Percentiles rank a stretch among this genome's conserved stretches.
These are phyloP conservation scores for Chrysolina oricalcia DNA, from an alignment of 2,888 invertebrate genomes.

Conservation along the genomic window DNA sequence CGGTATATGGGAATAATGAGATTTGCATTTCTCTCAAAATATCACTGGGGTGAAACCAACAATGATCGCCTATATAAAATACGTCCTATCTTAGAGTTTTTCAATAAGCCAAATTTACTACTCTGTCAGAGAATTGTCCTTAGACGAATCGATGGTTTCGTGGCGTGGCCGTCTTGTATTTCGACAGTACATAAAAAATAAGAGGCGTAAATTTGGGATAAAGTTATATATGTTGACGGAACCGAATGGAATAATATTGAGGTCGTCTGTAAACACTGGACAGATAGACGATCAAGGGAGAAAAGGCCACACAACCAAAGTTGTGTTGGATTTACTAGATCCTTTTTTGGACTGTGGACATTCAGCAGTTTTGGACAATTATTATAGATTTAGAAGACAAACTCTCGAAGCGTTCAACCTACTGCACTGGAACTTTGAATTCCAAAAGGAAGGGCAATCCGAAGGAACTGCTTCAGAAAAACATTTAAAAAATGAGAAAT, in stretches of 20 bases:
- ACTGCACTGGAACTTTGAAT: no score
- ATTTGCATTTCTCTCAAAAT: slow-evolving; percentile 39
- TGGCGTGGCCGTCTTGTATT: slow-evolving; percentile 3
- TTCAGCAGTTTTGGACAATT: no score
- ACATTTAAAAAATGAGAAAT: no score
- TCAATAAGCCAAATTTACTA: slow-evolving; percentile 9
- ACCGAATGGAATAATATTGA: slow-evolving; percentile 56
- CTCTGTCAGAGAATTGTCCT: slow-evolving; percentile 43
- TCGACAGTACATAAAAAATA: slow-evolving; percentile 12
- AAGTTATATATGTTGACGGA: slow-evolving; percentile 62
- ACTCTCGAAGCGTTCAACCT: no score
- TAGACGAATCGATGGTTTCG: slow-evolving; percentile 38
- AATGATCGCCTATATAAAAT: slow-evolving; percentile 58
- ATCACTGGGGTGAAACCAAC: slow-evolving; percentile 2
- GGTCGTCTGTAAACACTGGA: slow-evolving; percentile 57
- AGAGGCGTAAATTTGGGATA: slow-evolving; percentile 3
- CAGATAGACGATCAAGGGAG: slow-evolving; percentile 53
- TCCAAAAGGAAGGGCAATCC: no score
- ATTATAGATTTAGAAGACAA: no score
- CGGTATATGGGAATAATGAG: no score
- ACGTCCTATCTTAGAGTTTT: slow-evolving; percentile 39
- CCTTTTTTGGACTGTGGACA: no score
- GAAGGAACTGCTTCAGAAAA: no score
- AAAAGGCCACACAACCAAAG: slow-evolving; percentile 10
- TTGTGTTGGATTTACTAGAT: no score